Percentiles rank a stretch among this genome's conserved stretches.
These are phyloP conservation scores for Neoscelio sp. DNA, from an alignment of 2,888 invertebrate species.

Conservation along the genomic window DNA sequence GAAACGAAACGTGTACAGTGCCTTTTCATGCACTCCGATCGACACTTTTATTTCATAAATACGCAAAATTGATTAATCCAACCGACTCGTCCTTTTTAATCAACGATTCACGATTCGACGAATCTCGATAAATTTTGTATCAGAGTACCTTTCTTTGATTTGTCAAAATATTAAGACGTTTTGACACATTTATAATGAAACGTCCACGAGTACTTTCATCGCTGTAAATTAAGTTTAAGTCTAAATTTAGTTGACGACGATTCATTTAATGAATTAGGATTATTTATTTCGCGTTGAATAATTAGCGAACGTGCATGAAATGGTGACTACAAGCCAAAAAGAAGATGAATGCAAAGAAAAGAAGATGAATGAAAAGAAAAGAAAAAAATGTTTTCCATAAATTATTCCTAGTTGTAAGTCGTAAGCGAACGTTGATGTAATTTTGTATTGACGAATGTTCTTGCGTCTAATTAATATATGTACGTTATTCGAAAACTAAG, in stretches of 20 bases:
- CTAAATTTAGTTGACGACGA: no score
- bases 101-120: no score
- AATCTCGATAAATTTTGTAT: no score
- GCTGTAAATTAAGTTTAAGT: no score
- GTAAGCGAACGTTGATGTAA: conserved; percentile 17
- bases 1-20: conserved; percentile 45
- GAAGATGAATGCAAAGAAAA: background rate
- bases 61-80: background rate
- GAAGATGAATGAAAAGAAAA: background rate
- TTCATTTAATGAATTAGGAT: background rate
- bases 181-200: no score
- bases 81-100: background rate
- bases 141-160: no score
- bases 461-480: no score
- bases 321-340: conserved; percentile 36
- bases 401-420: conserved; percentile 31
- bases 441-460: conserved; percentile 14
- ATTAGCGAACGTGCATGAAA: conserved; percentile 33
- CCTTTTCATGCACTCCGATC: conserved; percentile 60
- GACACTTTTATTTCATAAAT: conserved; percentile 42
- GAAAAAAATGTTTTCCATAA: conserved; percentile 15
- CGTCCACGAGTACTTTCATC: no score
- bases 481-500: conserved; percentile 1
- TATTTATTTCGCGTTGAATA: background rate
- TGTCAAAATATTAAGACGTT: no score